Evolutionary conservation across 2,888 invertebrate species (phyloP).

Genomic region (Phyllotreta cruciferae): DNA sequence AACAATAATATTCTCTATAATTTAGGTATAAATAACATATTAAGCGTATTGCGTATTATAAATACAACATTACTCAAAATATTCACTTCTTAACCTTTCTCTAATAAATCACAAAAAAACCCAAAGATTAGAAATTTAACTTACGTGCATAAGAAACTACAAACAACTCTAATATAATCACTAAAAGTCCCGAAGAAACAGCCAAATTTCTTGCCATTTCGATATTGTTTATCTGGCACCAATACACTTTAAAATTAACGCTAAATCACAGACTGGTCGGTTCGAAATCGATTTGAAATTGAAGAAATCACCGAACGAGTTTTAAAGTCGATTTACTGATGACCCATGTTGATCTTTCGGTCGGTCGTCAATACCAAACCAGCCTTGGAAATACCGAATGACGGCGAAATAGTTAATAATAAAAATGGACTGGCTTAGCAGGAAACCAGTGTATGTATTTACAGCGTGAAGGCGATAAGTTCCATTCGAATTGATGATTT

Average conservation of each 20-base stretch:
- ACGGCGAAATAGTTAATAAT: background rate
- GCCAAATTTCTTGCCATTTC: slow-evolving; percentile 15
- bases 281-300: slow-evolving; percentile 19
- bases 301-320: slow-evolving; percentile 32
- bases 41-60: no score
- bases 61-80: no score
- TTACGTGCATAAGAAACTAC: slow-evolving; percentile 32
- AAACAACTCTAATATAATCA: slow-evolving; percentile 26
- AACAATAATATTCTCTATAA: no score
- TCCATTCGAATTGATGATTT: no score
- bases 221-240: slow-evolving; percentile 6
- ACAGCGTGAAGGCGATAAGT: no score
- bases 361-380: slow-evolving; percentile 38
- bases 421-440: slow-evolving; percentile 16
- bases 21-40: no score
- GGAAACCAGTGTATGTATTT: slow-evolving; percentile 22
- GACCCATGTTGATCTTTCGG: slow-evolving; percentile 45
- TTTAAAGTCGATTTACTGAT: slow-evolving; percentile 38
- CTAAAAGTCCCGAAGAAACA: slow-evolving; percentile 4
- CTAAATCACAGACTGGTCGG: slow-evolving; percentile 21
- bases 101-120: no score
- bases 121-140: slow-evolving; percentile 12
- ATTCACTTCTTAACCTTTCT: no score
- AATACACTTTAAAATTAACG: slow-evolving; percentile 14
- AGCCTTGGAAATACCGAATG: slow-evolving; percentile 49